Percentiles rank a stretch among this genome's conserved stretches.
These are phyloP conservation scores for Coenobita brevimanus DNA, from an alignment of 1,140 invertebrate species.

Conservation along the genomic window DNA sequence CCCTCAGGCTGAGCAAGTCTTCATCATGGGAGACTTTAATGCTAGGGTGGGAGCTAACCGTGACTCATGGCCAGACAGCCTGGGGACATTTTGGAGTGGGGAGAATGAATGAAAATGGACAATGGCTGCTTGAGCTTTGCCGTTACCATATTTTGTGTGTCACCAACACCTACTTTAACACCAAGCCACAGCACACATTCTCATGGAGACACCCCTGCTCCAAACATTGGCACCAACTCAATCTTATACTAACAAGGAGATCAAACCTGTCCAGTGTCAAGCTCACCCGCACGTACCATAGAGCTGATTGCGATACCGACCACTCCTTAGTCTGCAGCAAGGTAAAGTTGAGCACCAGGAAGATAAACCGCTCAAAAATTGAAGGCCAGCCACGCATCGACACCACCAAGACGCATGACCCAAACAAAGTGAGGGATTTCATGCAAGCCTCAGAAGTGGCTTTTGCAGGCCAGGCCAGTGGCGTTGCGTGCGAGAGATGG, in stretches of 20 bases:
- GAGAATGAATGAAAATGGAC: constrained; percentile 4
- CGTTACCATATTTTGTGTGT: not conserved
- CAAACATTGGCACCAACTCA: not conserved
- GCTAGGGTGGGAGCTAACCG: too few relatives aligned
- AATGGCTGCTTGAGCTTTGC: not conserved
- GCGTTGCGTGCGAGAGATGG: too few relatives aligned
- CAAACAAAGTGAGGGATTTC: not conserved
- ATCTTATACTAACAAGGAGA: not conserved
- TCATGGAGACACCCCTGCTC: not conserved
- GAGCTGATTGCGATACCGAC: not conserved
- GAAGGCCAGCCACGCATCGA: not conserved
- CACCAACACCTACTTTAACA: not conserved
- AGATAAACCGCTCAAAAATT: not conserved
- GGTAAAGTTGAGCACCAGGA: not conserved
- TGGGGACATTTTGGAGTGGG: not conserved
- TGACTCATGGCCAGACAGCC: not conserved
- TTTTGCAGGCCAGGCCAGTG: too few relatives aligned
- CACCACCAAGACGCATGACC: not conserved
- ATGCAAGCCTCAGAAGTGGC: not conserved
- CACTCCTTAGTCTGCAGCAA: not conserved
- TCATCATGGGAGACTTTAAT: not conserved
- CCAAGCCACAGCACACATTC: not conserved
- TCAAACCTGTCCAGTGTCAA: not conserved
- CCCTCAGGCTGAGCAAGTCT: too few relatives aligned
- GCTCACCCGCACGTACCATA: not conserved